Conservation (phyloP, 2,888 invertebrate genomes). For the Villa cingulata region DNA sequence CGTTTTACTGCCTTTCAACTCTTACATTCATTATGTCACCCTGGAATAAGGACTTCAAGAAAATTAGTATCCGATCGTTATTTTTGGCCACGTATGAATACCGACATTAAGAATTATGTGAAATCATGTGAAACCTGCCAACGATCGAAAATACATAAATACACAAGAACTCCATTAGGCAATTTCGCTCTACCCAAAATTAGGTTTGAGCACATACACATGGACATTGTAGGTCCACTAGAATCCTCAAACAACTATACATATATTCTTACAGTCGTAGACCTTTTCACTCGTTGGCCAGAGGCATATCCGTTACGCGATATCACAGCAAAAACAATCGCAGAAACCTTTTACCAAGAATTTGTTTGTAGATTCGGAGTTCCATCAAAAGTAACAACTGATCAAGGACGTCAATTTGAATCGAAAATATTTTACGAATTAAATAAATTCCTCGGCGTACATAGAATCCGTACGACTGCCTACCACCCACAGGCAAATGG, state of each 20-base stretch:
- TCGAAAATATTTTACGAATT: slow-evolving; percentile 8
- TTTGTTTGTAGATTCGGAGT: slow-evolving; percentile 12
- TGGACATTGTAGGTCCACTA: slow-evolving; percentile 26
- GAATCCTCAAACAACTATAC: slow-evolving; percentile 14
- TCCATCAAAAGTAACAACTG: slow-evolving; percentile 6
- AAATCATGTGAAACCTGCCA: too few relatives aligned
- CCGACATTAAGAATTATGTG: too few relatives aligned
- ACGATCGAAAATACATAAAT: too few relatives aligned
- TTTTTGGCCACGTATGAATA: too few relatives aligned
- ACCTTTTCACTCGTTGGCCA: slow-evolving; percentile 12
- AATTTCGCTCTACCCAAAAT: too few relatives aligned
- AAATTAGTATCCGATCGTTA: too few relatives aligned
- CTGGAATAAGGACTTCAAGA: too few relatives aligned
- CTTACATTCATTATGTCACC: too few relatives aligned
- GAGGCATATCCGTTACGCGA: slow-evolving; percentile 10
- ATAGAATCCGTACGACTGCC: slow-evolving; percentile 6
- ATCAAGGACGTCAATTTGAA: slow-evolving; percentile 11
- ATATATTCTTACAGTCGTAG: slow-evolving; percentile 10
- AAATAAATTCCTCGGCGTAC: neutral
- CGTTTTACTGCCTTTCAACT: too few relatives aligned
- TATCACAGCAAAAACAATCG: slow-evolving; percentile 9
- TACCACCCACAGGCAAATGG: slow-evolving; percentile 11
- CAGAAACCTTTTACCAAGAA: slow-evolving; percentile 8
- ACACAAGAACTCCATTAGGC: too few relatives aligned
- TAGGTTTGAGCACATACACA: too few relatives aligned